Base-by-base conservation (phyloP, 2,888 invertebrate genomes). In the Spisula solida region DNA sequence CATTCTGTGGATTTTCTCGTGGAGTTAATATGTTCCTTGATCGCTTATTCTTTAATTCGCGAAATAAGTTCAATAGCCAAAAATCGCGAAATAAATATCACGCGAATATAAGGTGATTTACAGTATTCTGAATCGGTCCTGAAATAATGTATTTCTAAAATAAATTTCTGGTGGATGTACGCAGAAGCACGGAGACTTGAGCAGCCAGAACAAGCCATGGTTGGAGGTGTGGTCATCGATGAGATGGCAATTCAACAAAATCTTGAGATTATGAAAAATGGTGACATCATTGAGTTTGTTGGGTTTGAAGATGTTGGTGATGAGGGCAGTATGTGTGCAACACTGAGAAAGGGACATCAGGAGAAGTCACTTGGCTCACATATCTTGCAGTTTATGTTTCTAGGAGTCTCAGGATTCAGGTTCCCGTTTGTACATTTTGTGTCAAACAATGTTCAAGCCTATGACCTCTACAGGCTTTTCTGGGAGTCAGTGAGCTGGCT, bases 231-330 rank as follows among this genome's bases (percentile, higher is more conserved):
- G 0, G 83, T 91, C 29, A 55, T 88, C 5, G 90, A 90, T 75
- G 90, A 91, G 41, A 92, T 89, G 89, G 70, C 87, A 1, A 88
- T 92, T 25, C 87, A 90, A 34, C 70, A 84, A 29, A 87, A 92
- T 29, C 18, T 88, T n/a, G 87, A 90, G 51, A 78, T 85, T 10
- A 8, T 20, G 0, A 88, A 85, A 66, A 82, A 79, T 18, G 75
- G 85, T 41, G 88, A 85, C 12, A 51, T 60, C 4, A 51, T 90
- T 34, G 66, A 90, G 31, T 55, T 85, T 16, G 47, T 66, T 16
- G 90, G 90, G 8, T 82, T 88, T 29, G 48, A 51, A 12, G 83
- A 86, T n/a, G n/a, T 29, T 1, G 48, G 78, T 25, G 16, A 81
- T 16, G 86, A 86, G 82, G 78, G 75, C 1, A 82, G 78, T 14